Conservation (phyloP, 2,113 vertebrate genomes). For the Gymnobelideus leadbeateri region DNA sequence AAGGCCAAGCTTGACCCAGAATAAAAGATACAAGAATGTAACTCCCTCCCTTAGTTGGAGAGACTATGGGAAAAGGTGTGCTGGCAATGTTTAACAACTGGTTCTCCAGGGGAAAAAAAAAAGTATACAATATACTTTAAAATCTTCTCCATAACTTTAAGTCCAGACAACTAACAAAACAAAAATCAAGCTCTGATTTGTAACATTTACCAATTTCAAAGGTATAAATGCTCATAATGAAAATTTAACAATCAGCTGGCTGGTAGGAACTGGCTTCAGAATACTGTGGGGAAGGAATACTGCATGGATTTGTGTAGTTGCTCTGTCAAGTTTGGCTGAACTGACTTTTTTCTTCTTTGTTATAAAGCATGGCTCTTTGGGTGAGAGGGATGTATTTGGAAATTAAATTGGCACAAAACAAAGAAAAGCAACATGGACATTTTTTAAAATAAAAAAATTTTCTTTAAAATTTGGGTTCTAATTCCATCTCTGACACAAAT, state of each 20-base stretch:
- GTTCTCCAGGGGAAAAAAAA: neutral
- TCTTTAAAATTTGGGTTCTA: neutral
- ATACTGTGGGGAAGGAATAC: neutral
- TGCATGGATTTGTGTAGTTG: neutral
- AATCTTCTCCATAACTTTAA: neutral
- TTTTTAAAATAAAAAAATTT: neutral
- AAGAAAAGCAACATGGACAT: neutral
- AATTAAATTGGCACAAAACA: neutral
- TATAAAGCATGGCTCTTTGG: neutral
- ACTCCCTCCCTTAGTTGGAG: neutral
- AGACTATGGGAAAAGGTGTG: neutral
- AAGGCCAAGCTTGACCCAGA: neutral
- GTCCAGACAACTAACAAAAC: neutral
- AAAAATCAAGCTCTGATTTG: neutral
- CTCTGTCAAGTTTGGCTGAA: neutral
- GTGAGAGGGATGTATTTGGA: neutral
- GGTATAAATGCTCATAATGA: neutral
- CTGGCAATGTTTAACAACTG: neutral
- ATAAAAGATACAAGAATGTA: neutral
- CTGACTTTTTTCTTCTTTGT: neutral
- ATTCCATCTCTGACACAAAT: neutral
- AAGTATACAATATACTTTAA: neutral
- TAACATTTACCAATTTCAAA: neutral
- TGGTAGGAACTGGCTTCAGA: neutral
- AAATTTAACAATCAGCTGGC: neutral